Base-by-base conservation (phyloP, 2,888 invertebrate species). In the Gandaritis pyraliata region DNA sequence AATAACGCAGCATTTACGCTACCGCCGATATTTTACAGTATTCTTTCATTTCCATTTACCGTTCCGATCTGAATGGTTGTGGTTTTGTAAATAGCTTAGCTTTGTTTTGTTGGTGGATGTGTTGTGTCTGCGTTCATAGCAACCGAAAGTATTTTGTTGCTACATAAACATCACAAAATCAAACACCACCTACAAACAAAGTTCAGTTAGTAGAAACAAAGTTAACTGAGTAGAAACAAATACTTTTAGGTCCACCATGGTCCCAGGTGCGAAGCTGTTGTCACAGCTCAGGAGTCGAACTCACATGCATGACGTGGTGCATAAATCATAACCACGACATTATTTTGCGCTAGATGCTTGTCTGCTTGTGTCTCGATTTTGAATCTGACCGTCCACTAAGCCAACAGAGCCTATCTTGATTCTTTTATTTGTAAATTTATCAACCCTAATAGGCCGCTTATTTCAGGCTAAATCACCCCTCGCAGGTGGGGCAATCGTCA, bases 1-100 rank as follows among this genome's bases (percentile, higher is more conserved):
- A 88, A 90, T 91, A 89, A 88, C 88, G 77, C 79, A 77, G 83
- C 83, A 82, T 86, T 88, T 86, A 86, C 83, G 79, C 80, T 78
- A 75, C 78, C 78, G 81, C 84, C 83, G 82, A 82, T 85, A 85
- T 87, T 87, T 87, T 82, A 85, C 83, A 80, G 81, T 84, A 85
- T 86, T 83, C 83, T 86, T 86, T 87, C 81, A 83, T 74, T 76
- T 68, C 68, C 71, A 70, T 76, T 74, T 73, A 70, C 55, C 65
- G 65, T 66, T 72, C 73, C 67, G 71, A 76, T 70, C 67, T 64
- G 66, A 58, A 52, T 58, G 51, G 59, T 16, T 18, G 33, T 39
- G 53, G 49, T 39, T 65, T 63, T 66, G 56, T 65, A 58, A 66
- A 68, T 65, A 66, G 62, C 61, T 55, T 54, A 23, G 47, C 50